A percentile compares a stretch with the other conserved stretches of the same genome.
These are phyloP conservation scores for Paelopatides confundens DNA, from an alignment of 53 echinoderm and acorn worm genomes.

Conservation along the genomic window DNA sequence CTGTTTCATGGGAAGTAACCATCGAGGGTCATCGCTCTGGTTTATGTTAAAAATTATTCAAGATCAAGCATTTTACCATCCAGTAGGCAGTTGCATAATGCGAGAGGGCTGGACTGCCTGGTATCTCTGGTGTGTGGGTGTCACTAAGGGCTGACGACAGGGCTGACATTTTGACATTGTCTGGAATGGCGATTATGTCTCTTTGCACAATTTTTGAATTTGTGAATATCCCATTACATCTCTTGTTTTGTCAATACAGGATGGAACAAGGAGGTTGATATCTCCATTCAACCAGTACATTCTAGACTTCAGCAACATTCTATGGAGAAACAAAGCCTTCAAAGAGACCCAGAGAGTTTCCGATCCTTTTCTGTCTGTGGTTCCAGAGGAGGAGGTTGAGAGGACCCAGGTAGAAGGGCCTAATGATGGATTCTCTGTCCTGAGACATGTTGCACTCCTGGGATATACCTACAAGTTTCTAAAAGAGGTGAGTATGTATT, in stretches of 20 bases:
- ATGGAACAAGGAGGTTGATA: constrained; percentile 48
- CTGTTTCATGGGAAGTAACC: too few relatives aligned
- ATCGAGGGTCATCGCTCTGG: too few relatives aligned
- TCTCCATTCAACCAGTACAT: constrained; percentile 77
- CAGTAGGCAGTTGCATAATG: too few relatives aligned
- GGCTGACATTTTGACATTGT: too few relatives aligned
- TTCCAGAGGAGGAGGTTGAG: constrained; percentile 60
- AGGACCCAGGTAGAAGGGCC: constrained; percentile 64
- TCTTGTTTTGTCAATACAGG: constrained; percentile 2
- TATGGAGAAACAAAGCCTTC: constrained; percentile 91
- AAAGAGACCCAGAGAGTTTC: constrained; percentile 40
- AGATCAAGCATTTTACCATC: too few relatives aligned
- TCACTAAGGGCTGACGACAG: too few relatives aligned
- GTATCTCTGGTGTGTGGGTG: too few relatives aligned
- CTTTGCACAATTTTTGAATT: too few relatives aligned
- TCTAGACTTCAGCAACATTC: constrained; percentile 81
- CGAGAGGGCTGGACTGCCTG: too few relatives aligned
- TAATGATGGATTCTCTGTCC: constrained; percentile 78
- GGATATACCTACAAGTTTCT: constrained; percentile 79
- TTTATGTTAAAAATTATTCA: too few relatives aligned
- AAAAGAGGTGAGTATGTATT: constrained; percentile 69
- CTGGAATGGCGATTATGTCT: too few relatives aligned
- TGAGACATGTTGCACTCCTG: constrained; percentile 76
- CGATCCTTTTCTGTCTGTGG: constrained; percentile 60
- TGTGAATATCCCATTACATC: too few relatives aligned